Evolutionary conservation across 2,113 vertebrate genomes (phyloP), one percentile per base, ranked within the genome.

Genomic region (Antechinus stuartii): DNA sequence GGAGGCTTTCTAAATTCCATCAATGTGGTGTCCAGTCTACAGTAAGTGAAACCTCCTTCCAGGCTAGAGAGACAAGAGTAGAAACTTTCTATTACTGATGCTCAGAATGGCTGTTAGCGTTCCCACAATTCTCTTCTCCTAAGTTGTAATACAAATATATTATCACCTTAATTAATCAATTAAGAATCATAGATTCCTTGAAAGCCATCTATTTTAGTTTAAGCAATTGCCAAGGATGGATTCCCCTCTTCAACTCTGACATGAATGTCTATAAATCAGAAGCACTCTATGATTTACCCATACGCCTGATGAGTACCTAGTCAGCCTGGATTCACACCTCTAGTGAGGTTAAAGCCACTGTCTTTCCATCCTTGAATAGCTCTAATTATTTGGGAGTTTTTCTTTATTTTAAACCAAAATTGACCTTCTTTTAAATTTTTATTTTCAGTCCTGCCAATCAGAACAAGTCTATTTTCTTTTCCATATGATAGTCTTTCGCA

Each of bases 1-100:
- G 54, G 90, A 94, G n/a, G 26, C 84, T 96, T 94, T 52, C 84
- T 55, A 90, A 68, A 89, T 52, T 89, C 27, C 16, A 2, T 8
- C 26, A 50, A 23, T 42, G n/a, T 76, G 61, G 35, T 76, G 42
- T 93, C 10, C 76, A 92, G 46, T n/a, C 54, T 92, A 54, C 56
- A 91, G 54, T 46, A 55, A 55, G 76, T 6, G 54, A 55, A 0
- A 9, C 42, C 7, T 49, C 76, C 47, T 35, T 84, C 89, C 52
- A 89, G 35, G 10, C 91, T 46, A 84, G n/a, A 84, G 22, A 84
- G 19, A 42, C 19, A 22, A 42, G 19, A 84, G 19, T 42, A n/a
- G 19, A 19, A 84, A 42, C n/a, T 42, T 9, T 84, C 68, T 8
- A 42, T 84, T 42, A 42, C 4, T 22, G 7, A 42, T 84, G 2